Evolutionary conservation across 2,113 vertebrate species (phyloP), one percentile per base, ranked within the genome.

Genomic region (Mungos mungo): DNA sequence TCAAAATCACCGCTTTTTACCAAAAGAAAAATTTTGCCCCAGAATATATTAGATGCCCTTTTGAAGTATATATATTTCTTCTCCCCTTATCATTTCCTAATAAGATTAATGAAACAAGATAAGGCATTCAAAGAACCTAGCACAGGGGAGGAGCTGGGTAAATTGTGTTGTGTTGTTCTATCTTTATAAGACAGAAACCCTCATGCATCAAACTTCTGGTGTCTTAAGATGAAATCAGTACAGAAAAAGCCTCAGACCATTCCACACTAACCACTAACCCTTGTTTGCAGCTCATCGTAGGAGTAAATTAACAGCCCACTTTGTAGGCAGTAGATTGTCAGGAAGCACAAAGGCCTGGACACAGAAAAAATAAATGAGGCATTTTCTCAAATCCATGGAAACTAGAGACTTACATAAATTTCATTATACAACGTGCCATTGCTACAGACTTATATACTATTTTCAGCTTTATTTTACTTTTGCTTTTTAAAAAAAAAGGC

Each of bases 381-480:
- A 91, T 85, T 94, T 95, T 88, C 38, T 93, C 68, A 97, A 89
- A 77, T 93, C 86, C 82, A 72, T 77, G 57, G 91, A 96, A 94
- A 97, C 76, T 23, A 33, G 45, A 80, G 50, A 47, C 83, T 92
- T 92, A 69, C 3, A 81, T 54, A 95, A 85, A 95, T 95, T 69
- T 97, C n/a, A 94, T 94, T 90, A 95, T 12, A 65, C 57, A 71
- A 74, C 77, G 84, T 93, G 2, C 80, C 84, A 95, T 66, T 81
- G 77, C 52, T 94, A 91, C 6, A 77, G n/a, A 97, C 63, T 74
- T 11, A 82, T 57, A 54, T 52, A 63, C 71, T 96, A 94, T 84
- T 98, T 95, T 87, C 89, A 96, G 52, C 54, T 88, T 93, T 80
- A 74, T 93, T 94, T 96, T 95, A 2, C 23, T 71, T 97, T 92